Conservation (phyloP, 2,113 vertebrate genomes). For the Crypturellus undulatus region DNA sequence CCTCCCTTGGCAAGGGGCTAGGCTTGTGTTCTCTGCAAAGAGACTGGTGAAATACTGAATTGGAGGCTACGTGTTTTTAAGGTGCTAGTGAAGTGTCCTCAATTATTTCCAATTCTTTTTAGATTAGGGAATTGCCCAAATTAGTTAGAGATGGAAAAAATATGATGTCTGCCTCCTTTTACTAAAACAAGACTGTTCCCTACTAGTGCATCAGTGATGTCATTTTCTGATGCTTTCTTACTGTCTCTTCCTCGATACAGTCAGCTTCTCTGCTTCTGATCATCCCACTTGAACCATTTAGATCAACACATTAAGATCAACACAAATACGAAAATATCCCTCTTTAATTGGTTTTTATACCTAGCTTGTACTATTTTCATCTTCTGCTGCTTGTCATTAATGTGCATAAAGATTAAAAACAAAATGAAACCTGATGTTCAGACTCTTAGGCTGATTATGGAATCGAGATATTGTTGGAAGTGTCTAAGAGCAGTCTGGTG, state of each 20-base stretch:
- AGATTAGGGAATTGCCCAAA: background rate
- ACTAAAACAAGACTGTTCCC: background rate
- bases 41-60: background rate
- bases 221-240: background rate
- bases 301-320: conserved; percentile 32
- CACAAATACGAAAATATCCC: conserved; percentile 35
- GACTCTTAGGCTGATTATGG: background rate
- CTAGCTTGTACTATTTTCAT: conserved; percentile 14
- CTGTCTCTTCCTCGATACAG: background rate
- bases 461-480: background rate
- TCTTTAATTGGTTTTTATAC: conserved; percentile 23
- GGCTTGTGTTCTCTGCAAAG: background rate
- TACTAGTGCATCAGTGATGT: background rate
- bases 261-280: background rate
- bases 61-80: background rate
- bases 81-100: background rate
- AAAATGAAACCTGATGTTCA: background rate
- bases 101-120: background rate
- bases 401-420: background rate
- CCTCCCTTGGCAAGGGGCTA: background rate
- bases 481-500: conserved; percentile 31
- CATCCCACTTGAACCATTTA: background rate
- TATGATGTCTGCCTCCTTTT: background rate
- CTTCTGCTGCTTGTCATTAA: conserved; percentile 21
- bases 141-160: background rate